Percentiles rank a stretch among this genome's conserved stretches.
Evolutionary conservation across 2,797 vertebrate genomes (phyloP).

Genomic region (Malurus leucopterus): DNA sequence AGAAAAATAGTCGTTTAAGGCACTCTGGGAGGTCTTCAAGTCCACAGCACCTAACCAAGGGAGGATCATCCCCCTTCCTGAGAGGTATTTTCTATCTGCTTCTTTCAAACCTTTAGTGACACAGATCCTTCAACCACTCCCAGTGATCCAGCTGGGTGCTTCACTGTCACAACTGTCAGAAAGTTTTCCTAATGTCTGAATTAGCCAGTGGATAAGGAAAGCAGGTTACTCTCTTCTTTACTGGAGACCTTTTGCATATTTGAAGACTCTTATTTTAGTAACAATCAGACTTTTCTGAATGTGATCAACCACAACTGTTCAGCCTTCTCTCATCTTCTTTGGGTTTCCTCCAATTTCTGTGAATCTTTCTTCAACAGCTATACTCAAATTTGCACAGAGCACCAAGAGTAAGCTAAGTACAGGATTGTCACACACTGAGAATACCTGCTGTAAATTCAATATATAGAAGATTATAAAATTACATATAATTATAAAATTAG

Average conservation of each 20-base stretch:
- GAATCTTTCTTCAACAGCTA: not conserved
- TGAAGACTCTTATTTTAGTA: not conserved
- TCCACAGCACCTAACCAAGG: not conserved
- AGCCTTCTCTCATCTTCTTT: not conserved
- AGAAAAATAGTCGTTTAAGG: not conserved
- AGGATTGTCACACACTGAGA: not conserved
- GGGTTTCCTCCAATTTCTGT: not conserved
- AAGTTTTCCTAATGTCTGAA: not conserved
- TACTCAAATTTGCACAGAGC: not conserved
- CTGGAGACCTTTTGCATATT: not conserved
- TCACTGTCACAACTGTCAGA: not conserved
- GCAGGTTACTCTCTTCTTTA: not conserved
- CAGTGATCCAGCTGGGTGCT: not conserved
- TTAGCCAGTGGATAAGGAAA: not conserved
- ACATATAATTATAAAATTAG: not conserved
- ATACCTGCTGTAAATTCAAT: not conserved
- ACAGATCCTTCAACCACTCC: not conserved
- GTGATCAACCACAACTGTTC: not conserved
- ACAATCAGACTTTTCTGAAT: not conserved
- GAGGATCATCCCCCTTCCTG: not conserved
- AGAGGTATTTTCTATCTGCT: not conserved
- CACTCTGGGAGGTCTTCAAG: not conserved
- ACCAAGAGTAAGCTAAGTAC: not conserved
- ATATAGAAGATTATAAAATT: not conserved
- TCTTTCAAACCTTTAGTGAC: not conserved